Base-by-base conservation (phyloP, 2,888 invertebrate genomes). In the Tetanocera ferruginea region DNA sequence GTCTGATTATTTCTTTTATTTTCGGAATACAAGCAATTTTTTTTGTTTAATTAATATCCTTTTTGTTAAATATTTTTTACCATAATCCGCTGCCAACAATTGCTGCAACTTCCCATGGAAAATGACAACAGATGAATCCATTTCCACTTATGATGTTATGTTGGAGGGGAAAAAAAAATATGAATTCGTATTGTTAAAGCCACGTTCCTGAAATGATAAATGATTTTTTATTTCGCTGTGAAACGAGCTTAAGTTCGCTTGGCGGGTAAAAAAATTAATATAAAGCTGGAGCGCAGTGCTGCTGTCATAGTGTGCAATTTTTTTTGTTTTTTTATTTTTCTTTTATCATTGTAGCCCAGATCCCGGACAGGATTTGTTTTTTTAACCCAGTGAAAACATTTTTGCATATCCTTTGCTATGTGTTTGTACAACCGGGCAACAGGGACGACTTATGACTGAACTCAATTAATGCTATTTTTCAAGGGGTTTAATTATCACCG, bases 61-160 rank as follows among this genome's bases (percentile, higher is more conserved):
- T 60, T 55, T 37, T 37, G 34, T 60, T 23, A 60, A 60, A 60
- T 60, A 70, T 52, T 31, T 70, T 51, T 25, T 43, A 17, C 28
- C 70, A 51, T 70, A 72, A 72, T 72, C 72, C 72, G 72, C 57
- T 72, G 72, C 37, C 60, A 60, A 72, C 72, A 72, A 37, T n/a
- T 34, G 23, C 57, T 34, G 43, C 23, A 34, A 19, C 31, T 60
- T 72, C 57, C 60, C 37, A 37, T 72, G 72, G 72, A 31, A 72
- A 60, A 57, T 72, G 72, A 72, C 72, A 72, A 72, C 37, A 43
- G 72, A 57, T 60, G 72, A 72, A 31, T 72, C 17, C 55, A 25
- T 25, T 34, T 17, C 52, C 52, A 28, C 71, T 34, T 31, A 55
- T 34, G 31, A 25, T 28, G 17, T 23, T 43, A 31, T 34, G 37